These are phyloP conservation scores for Lymantria dispar DNA, from an alignment of 2,888 invertebrate species.

Conservation along the genomic window DNA sequence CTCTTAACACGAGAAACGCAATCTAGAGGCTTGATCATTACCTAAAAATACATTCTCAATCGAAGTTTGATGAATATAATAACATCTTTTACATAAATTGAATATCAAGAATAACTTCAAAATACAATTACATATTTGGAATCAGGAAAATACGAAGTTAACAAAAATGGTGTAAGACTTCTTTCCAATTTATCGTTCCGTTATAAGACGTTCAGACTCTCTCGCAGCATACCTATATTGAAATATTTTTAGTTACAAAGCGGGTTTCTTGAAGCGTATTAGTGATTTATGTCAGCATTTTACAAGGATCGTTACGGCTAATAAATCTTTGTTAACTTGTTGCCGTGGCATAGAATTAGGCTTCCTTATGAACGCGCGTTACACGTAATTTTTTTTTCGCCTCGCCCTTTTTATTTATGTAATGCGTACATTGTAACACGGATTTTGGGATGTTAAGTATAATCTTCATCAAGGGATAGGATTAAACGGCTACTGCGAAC, in stretches of 20 bases:
- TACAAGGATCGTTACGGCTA: slow-evolving; percentile 64
- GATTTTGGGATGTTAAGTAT: slow-evolving; percentile 13
- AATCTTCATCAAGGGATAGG: slow-evolving; percentile 2
- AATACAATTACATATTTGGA: too few relatives aligned
- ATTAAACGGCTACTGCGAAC: background rate
- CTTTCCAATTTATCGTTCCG: background rate
- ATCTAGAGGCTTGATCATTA: too few relatives aligned
- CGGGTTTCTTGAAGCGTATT: slow-evolving; percentile 47
- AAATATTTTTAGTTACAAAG: slow-evolving; percentile 40
- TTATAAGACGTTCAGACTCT: slow-evolving; percentile 12
- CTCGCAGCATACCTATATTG: slow-evolving; percentile 26
- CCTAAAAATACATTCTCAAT: too few relatives aligned
- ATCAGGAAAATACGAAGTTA: too few relatives aligned
- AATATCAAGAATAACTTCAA: too few relatives aligned
- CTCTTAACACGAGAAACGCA: too few relatives aligned
- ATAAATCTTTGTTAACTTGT: slow-evolving; percentile 73
- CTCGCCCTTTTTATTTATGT: slow-evolving; percentile 22
- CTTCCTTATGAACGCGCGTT: slow-evolving; percentile 42
- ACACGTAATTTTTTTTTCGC: slow-evolving; percentile 26
- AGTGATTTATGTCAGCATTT: slow-evolving; percentile 67
- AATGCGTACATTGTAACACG: slow-evolving; percentile 14
- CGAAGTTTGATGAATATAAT: too few relatives aligned
- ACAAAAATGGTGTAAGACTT: too few relatives aligned
- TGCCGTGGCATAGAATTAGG: slow-evolving; percentile 56
- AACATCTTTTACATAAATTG: too few relatives aligned